Evolutionary conservation across 2,113 vertebrate genomes (phyloP).

Genomic region (Dunckerocampus dactyliophorus): DNA sequence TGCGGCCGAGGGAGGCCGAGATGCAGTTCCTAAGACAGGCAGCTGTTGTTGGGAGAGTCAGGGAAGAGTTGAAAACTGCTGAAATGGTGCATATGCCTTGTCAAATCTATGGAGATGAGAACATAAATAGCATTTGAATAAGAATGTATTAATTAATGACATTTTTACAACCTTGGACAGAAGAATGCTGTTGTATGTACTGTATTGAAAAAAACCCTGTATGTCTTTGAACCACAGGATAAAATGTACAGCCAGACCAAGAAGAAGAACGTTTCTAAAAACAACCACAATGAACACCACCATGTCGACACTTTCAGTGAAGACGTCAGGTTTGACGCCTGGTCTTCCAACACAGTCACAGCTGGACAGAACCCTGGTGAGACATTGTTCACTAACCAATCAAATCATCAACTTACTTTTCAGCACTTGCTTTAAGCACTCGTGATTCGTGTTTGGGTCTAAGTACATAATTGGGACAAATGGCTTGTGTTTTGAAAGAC

Average conservation of each 20-base stretch:
- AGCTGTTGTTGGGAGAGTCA: slow-evolving; percentile 77
- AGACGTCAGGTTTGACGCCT: slow-evolving; percentile 77
- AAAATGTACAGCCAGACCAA: slow-evolving; percentile 85
- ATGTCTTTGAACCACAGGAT: slow-evolving; percentile 64
- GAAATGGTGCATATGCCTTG: slow-evolving; percentile 70
- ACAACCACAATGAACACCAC: slow-evolving; percentile 75
- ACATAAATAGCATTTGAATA: neutral
- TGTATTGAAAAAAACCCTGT: neutral
- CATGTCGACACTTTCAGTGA: slow-evolving; percentile 77
- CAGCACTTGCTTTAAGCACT: neutral
- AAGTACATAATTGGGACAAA: no score
- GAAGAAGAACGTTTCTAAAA: slow-evolving; percentile 81
- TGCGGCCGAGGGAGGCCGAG: slow-evolving; percentile 88
- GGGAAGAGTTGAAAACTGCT: slow-evolving; percentile 84
- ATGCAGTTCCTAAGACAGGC: slow-evolving; percentile 92
- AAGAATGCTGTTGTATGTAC: neutral
- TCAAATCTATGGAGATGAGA: neutral
- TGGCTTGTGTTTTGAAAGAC: no score
- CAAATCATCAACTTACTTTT: neutral
- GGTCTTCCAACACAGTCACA: slow-evolving; percentile 62
- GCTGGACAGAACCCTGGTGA: slow-evolving; percentile 62
- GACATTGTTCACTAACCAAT: slow-evolving; percentile 30
- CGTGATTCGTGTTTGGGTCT: no score
- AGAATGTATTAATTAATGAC: neutral
- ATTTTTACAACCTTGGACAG: neutral